phyloP scores from a whole-genome alignment of 2,113 vertebrate genomes.

The Erythrocercus mccallii region DNA sequence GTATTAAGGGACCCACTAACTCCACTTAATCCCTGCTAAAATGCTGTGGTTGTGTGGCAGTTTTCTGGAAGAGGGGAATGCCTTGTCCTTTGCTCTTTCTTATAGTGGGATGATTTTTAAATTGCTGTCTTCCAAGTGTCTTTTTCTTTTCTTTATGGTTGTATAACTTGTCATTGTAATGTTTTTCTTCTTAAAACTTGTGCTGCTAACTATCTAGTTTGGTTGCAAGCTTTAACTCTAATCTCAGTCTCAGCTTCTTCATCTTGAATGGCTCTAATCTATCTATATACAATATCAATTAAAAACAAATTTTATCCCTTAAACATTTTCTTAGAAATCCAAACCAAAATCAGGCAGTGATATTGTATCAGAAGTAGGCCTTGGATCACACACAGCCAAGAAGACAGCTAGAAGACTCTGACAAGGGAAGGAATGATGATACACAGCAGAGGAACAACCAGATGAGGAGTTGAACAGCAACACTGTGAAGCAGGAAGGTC shows the following conservation, averaged over 20 bases:
- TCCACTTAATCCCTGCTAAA: neutral
- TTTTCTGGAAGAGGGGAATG: neutral
- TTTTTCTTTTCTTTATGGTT: neutral
- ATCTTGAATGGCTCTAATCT: neutral
- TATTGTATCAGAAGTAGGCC: neutral
- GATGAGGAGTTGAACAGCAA: neutral
- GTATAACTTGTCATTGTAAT: neutral
- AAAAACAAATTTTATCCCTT: neutral
- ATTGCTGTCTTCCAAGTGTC: neutral
- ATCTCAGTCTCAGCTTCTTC: neutral
- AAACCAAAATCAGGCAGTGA: neutral
- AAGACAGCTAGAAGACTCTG: neutral
- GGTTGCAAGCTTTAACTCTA: neutral
- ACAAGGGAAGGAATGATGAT: neutral
- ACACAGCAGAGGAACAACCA: neutral
- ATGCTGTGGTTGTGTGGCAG: rapidly evolving
- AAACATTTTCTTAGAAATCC: neutral
- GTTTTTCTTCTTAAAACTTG: neutral
- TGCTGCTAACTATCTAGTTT: neutral
- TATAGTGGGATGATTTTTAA: neutral
- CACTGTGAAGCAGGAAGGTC: neutral
- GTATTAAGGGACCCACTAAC: neutral
- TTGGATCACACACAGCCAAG: neutral
- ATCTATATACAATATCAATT: no score
- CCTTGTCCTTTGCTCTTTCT: neutral